Evolutionary conservation across 64 coral and sea anemone species (phyloP).

Genomic region (Orbicella faveolata): DNA sequence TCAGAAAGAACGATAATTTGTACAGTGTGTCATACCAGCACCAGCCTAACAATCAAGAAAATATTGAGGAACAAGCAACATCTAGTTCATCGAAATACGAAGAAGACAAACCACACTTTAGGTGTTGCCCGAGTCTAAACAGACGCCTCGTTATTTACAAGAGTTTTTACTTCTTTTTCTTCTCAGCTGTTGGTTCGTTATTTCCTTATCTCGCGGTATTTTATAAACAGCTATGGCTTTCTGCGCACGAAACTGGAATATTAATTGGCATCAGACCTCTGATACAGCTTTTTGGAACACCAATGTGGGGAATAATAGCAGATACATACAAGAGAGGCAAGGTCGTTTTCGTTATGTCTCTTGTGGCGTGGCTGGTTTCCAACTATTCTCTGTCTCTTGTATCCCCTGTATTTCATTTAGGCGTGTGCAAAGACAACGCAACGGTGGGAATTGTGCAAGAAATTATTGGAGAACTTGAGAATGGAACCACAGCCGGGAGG

Average conservation of each 20-base stretch:
- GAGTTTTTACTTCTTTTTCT: constrained; percentile 94
- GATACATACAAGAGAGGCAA: constrained; percentile 73
- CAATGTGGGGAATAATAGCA: constrained; percentile 77
- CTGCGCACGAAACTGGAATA: constrained; percentile 81
- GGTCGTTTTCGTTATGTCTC: constrained; percentile 77
- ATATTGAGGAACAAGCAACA: not conserved
- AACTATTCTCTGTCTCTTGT: constrained; percentile 80
- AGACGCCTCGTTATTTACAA: constrained; percentile 73
- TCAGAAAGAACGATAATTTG: not conserved
- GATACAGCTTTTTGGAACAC: constrained; percentile 66
- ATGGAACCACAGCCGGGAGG: not conserved
- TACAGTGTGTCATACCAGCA: not conserved
- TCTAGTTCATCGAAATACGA: not conserved
- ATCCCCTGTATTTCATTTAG: constrained; percentile 30
- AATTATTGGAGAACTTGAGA: constrained; percentile 39
- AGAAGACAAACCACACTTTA: not conserved
- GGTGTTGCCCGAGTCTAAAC: constrained; percentile 63
- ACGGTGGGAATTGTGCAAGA: constrained; percentile 52
- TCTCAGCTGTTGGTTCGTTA: constrained; percentile 77
- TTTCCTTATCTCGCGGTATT: constrained; percentile 89
- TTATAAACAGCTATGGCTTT: constrained; percentile 95
- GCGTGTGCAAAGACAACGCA: constrained; percentile 66
- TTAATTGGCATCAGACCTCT: constrained; percentile 84
- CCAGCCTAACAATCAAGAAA: not conserved
- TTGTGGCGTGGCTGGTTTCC: constrained; percentile 72